These are phyloP conservation scores for Ormyrus nitidulus DNA, from an alignment of 2,888 invertebrate species.

Conservation along the genomic window DNA sequence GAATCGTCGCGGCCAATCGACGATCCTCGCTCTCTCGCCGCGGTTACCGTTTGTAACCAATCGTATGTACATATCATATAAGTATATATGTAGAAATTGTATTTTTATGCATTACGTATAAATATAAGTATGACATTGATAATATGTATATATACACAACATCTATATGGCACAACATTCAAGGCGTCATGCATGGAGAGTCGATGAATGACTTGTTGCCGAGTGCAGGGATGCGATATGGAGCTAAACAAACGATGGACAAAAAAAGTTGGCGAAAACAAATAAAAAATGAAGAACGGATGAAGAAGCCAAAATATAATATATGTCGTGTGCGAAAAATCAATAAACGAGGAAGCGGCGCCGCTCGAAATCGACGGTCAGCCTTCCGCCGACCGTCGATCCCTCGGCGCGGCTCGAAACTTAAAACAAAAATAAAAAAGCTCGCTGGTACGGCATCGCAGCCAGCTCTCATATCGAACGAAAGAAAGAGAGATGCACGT, in stretches of 20 bases:
- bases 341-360: too few relatives aligned
- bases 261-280: background rate
- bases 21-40: too few relatives aligned
- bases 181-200: slow-evolving; percentile 47
- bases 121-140: slow-evolving; percentile 6
- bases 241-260: background rate
- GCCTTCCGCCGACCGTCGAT: too few relatives aligned
- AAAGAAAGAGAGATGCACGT: background rate
- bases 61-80: background rate
- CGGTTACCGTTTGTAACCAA: slow-evolving; percentile 39
- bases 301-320: background rate
- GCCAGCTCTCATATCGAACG: too few relatives aligned
- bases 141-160: slow-evolving; percentile 25
- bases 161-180: slow-evolving; percentile 19
- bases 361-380: too few relatives aligned
- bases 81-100: too few relatives aligned
- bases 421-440: background rate
- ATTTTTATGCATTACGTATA: too few relatives aligned
- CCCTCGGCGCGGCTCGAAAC: too few relatives aligned
- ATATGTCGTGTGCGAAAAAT: background rate
- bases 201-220: slow-evolving; percentile 24
- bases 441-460: too few relatives aligned
- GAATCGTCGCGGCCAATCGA: background rate
- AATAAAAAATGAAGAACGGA: slow-evolving; percentile 1
- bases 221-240: background rate